Evolutionary conservation across 2,888 invertebrate genomes (phyloP), one percentile per base, ranked within the genome.

Genomic region (Lamellibrachia columna): DNA sequence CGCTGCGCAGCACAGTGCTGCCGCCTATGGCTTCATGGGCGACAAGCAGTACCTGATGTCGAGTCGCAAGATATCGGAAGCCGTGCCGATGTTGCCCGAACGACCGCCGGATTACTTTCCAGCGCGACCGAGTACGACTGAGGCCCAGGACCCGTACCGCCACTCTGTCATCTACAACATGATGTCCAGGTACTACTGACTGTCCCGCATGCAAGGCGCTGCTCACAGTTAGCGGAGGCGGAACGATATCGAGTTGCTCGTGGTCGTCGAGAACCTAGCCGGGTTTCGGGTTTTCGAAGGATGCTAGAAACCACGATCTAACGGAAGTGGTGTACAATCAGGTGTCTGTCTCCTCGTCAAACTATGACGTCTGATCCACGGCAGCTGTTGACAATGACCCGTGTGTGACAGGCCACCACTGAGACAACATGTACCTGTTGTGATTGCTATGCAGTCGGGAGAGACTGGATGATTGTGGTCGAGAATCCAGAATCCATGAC

Each of bases 101-200:
- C 93, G 95, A 60, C 95, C 92, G 58, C 22, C 91, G 22, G 93
- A 93, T 9, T 93, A 96, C 92, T 94, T 95, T 90, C 95, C 95
- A 92, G 94, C 95, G 15, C 92, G 93, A 11, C 93, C 95, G 53
- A 94, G 95, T 11, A 95, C 95, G 22, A 95, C 95, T 91, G 93
- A 95, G 9, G 95, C 95, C 90, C 96, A 95, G 93, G 96, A 96
- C 92, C 96, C 96, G 0, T 96, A 96, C 93, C 94, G 96, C 92
- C 94, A 95, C 90, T 95, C 95, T 15, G 95, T 96, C 94, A 93
- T 96, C 53, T 96, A 96, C 93, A 95, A 96, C 93, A 95, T 95
- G 95, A 96, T 96, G 95, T 95, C 95, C 92, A 94, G 95, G 92
- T 96, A 95, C 94, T 95, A 75, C 75, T 75, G 75, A 75, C 22